Conservation (phyloP, 1,140 invertebrate species). For the Papilio machaon region DNA sequence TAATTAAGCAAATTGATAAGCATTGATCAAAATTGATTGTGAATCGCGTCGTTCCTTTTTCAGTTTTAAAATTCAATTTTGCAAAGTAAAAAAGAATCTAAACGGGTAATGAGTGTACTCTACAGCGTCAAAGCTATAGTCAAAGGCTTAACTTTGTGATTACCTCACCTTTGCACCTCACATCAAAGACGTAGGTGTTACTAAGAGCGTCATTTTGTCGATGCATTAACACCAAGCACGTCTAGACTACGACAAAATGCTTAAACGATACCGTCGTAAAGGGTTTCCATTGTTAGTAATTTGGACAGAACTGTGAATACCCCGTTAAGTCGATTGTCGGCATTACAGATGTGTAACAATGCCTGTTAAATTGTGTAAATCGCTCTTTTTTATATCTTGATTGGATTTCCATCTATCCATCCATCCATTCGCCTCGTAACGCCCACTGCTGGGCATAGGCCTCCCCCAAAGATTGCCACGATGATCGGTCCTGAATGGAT, state of each 20-base stretch:
- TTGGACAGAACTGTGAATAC: background rate
- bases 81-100: constrained; percentile 5
- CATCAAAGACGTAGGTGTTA: constrained; percentile 31
- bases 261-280: background rate
- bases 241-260: constrained; percentile 14
- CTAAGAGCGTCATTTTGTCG: background rate
- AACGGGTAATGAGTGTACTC: constrained; percentile 21
- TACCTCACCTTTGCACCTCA: constrained; percentile 10
- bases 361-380: no score
- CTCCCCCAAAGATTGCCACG: no score
- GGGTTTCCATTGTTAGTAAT: background rate
- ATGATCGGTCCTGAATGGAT: no score
- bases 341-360: no score
- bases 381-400: no score
- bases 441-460: no score
- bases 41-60: background rate
- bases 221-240: constrained; percentile 10
- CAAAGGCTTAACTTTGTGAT: constrained; percentile 1
- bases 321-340: no score
- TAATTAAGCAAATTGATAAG: no score
- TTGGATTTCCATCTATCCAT: no score
- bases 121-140: background rate
- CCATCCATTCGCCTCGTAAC: no score
- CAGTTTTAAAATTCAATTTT: background rate
- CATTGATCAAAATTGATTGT: no score